Percentiles rank a stretch among this genome's conserved stretches.
Conservation (phyloP, 2,888 invertebrate genomes). For the Icerya purchasi region DNA sequence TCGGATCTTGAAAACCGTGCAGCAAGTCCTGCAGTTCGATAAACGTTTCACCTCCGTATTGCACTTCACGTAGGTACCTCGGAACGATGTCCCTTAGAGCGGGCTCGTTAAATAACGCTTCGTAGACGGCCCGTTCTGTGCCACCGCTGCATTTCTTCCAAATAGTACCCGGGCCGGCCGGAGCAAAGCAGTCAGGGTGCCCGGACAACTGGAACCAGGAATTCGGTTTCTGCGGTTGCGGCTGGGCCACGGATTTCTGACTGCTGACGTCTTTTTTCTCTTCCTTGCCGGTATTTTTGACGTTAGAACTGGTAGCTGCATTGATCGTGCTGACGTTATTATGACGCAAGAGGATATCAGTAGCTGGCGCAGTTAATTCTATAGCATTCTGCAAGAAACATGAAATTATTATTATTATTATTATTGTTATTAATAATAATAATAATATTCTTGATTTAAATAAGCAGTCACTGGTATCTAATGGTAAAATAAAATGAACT, state of each 20-base stretch:
- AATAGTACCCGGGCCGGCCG: constrained; percentile 78
- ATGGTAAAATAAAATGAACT: too few relatives aligned
- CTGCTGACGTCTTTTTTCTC: background rate
- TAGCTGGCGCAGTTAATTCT: constrained; percentile 74
- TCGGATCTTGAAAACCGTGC: constrained; percentile 72
- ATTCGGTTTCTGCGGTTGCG: constrained; percentile 4
- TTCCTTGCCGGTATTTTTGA: background rate
- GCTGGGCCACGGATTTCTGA: constrained; percentile 15
- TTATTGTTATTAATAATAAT: too few relatives aligned
- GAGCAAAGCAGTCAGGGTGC: constrained; percentile 78
- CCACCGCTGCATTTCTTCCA: constrained; percentile 69
- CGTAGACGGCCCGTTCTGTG: constrained; percentile 56
- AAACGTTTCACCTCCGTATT: constrained; percentile 57
- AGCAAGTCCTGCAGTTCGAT: constrained; percentile 89
- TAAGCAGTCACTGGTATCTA: too few relatives aligned
- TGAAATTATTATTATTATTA: too few relatives aligned
- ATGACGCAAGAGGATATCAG: constrained; percentile 45
- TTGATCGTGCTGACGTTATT: constrained; percentile 17
- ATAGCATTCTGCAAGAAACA: constrained; percentile 87
- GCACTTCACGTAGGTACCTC: constrained; percentile 60
- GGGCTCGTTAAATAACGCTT: constrained; percentile 51
- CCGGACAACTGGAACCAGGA: constrained; percentile 80
- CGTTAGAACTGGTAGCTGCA: background rate
- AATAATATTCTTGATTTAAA: too few relatives aligned
- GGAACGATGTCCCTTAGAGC: constrained; percentile 27